A percentile compares a stretch with the other conserved stretches of the same genome.
Conservation (phyloP, 2,113 vertebrate species). For the Okapia johnstoni region DNA sequence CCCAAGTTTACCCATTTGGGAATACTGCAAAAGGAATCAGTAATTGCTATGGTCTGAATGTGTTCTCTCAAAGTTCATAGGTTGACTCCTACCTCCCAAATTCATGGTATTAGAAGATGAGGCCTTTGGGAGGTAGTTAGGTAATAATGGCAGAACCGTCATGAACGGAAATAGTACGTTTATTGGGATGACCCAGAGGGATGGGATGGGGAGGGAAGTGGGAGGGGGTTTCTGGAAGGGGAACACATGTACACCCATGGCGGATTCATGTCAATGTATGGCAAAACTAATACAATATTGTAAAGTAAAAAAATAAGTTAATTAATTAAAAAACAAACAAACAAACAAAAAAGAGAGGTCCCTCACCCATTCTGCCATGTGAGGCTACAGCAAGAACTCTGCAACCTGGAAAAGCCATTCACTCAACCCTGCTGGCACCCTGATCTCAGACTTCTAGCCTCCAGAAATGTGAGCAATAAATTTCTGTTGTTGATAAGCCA, state of each 20-base stretch:
- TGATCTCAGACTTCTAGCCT: neutral
- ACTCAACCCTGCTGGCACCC: neutral
- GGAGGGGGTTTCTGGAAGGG: too few relatives aligned
- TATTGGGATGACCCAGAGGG: neutral
- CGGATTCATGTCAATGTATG: too few relatives aligned
- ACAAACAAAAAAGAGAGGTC: neutral
- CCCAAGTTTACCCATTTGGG: neutral
- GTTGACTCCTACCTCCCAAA: neutral
- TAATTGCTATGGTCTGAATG: neutral
- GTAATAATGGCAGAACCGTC: neutral
- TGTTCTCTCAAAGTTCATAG: neutral
- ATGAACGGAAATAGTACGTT: neutral
- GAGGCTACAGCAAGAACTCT: neutral
- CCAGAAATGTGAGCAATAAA: neutral
- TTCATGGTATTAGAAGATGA: neutral
- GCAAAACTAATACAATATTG: too few relatives aligned
- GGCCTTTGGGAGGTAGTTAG: neutral
- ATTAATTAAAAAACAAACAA: too few relatives aligned
- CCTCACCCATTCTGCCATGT: neutral
- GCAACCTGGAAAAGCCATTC: neutral
- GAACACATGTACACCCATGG: too few relatives aligned
- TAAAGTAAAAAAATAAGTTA: too few relatives aligned
- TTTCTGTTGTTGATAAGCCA: neutral
- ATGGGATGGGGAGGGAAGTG: too few relatives aligned
- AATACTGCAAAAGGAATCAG: neutral